A percentile compares a stretch with the other conserved stretches of the same genome.
Conservation (phyloP, 2,113 vertebrate genomes). For the Ciconia boyciana region DNA sequence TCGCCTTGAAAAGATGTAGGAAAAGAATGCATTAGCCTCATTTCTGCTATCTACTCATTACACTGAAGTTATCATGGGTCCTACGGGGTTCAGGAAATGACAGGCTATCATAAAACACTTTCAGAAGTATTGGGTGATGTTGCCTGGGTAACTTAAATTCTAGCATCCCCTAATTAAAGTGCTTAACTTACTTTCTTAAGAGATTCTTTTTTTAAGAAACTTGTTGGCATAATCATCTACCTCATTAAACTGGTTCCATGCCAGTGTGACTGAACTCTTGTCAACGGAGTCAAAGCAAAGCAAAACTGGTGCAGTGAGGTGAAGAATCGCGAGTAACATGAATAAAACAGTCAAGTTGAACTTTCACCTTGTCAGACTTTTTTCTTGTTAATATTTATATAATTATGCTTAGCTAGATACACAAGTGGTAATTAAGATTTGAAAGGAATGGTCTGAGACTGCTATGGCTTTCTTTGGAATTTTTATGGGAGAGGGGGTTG, state of each 20-base stretch:
- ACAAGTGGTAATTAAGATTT: neutral
- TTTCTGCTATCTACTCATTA: neutral
- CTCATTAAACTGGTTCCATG: neutral
- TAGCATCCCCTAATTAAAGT: neutral
- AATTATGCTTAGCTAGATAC: neutral
- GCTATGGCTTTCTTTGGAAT: neutral
- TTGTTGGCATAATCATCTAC: neutral
- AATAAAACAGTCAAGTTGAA: neutral
- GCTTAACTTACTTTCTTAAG: neutral
- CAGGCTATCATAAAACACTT: neutral
- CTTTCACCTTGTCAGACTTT: neutral
- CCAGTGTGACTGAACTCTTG: neutral
- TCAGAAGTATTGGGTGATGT: neutral
- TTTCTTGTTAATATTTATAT: neutral
- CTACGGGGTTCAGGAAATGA: neutral
- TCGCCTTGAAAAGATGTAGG: neutral
- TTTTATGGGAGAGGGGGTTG: fast-evolving
- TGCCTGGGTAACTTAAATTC: neutral
- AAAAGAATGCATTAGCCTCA: neutral
- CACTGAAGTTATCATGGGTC: neutral
- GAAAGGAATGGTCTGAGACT: neutral
- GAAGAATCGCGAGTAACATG: neutral
- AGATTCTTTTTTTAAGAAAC: neutral
- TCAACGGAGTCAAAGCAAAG: neutral
- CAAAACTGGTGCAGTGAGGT: neutral